Evolutionary conservation across 2,888 invertebrate genomes (phyloP).

Genomic region (Thalpophila matura): DNA sequence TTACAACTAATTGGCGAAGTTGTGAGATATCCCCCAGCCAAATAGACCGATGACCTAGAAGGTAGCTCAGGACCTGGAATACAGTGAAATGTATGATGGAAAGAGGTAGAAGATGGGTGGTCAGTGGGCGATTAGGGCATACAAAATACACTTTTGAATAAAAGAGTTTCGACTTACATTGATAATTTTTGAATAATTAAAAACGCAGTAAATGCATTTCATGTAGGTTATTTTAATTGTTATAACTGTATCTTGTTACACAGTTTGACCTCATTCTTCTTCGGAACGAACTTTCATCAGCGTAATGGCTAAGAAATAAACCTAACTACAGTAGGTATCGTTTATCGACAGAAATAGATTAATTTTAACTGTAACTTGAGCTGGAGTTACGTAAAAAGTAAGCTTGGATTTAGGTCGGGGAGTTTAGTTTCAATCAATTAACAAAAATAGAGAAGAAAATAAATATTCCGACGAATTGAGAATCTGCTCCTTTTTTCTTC

Average conservation of each 20-base stretch:
- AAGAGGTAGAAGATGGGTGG: too few species aligned
- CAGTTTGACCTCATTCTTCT: conserved; percentile 28
- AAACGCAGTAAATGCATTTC: conserved; percentile 1
- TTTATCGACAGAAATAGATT: conserved; percentile 48
- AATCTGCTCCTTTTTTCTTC: too few species aligned
- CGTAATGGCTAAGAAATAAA: conserved; percentile 46
- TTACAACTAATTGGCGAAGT: too few species aligned
- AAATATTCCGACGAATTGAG: neutral
- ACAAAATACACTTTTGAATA: too few species aligned
- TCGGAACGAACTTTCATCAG: conserved; percentile 44
- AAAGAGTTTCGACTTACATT: neutral
- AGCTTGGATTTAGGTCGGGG: conserved; percentile 8
- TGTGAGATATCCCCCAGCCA: too few species aligned
- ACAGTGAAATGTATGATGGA: too few species aligned
- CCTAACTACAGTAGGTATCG: conserved; percentile 35
- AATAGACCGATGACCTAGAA: too few species aligned
- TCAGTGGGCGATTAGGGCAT: too few species aligned
- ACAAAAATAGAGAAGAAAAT: neutral
- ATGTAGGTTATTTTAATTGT: too few species aligned
- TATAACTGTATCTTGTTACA: conserved; percentile 31
- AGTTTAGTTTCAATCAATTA: neutral
- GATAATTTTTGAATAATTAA: neutral
- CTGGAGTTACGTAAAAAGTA: conserved; percentile 29
- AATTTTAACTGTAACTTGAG: conserved; percentile 47
- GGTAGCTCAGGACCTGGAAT: too few species aligned